Percentiles rank a stretch among this genome's conserved stretches.
Evolutionary conservation across 2,113 vertebrate species (phyloP).

Genomic region (Isurus oxyrinchus): DNA sequence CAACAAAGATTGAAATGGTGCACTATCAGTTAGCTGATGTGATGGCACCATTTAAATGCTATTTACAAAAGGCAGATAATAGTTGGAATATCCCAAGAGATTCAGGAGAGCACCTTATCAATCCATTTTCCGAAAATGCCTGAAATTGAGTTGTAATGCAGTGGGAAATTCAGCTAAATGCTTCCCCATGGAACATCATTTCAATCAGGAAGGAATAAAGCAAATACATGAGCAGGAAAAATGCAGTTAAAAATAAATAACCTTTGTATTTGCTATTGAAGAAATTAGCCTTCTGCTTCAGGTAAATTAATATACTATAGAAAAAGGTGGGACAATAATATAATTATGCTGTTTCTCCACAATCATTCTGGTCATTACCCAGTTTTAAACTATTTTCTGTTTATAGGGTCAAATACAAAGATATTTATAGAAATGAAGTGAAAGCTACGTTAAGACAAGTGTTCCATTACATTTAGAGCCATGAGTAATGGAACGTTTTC

Average conservation of each 20-base stretch:
- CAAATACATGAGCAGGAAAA: background rate
- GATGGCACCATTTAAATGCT: background rate
- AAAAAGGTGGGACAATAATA: background rate
- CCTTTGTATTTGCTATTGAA: background rate
- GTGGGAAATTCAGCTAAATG: background rate
- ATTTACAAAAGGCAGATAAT: background rate
- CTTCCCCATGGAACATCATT: background rate
- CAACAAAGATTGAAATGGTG: background rate
- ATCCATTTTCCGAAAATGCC: background rate
- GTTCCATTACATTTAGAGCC: background rate
- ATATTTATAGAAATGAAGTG: background rate
- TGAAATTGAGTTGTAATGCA: background rate
- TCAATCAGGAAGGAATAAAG: too few relatives aligned
- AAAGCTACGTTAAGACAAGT: background rate
- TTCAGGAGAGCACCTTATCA: background rate
- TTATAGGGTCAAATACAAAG: background rate
- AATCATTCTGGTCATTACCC: background rate
- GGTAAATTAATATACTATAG: background rate
- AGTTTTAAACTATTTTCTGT: background rate
- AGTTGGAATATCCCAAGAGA: background rate
- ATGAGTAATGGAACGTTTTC: background rate
- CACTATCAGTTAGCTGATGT: background rate
- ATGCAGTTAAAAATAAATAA: slow-evolving; percentile 16
- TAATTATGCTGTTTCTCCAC: background rate
- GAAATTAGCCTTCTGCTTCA: background rate